Evolutionary conservation across 2,888 invertebrate species (phyloP).

Genomic region (Syrphus vitripennis): DNA sequence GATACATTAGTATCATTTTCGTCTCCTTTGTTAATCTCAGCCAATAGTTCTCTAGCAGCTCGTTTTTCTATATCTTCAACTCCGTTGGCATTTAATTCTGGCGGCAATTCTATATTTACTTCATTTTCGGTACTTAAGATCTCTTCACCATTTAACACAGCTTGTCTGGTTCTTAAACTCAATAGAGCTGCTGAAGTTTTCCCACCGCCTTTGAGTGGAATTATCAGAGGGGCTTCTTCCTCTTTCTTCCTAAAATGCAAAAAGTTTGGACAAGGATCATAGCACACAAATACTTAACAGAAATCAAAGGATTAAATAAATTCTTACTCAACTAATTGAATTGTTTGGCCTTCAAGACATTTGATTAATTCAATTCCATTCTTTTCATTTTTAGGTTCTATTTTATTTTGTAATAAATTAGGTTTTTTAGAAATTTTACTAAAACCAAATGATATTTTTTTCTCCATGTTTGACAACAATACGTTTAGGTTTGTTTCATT

Average conservation of each 20-base stretch:
- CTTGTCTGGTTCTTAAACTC: constrained; percentile 78
- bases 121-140: neutral
- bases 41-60: constrained; percentile 88
- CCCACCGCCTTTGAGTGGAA: constrained; percentile 85
- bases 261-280: neutral
- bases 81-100: neutral
- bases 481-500: neutral
- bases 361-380: constrained; percentile 87
- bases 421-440: constrained; percentile 85
- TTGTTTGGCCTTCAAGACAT: constrained; percentile 89
- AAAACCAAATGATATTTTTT: constrained; percentile 92
- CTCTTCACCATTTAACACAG: constrained; percentile 76
- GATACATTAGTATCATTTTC: constrained; percentile 79
- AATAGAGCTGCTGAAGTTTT: constrained; percentile 82
- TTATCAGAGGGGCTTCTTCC: constrained; percentile 83
- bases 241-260: constrained; percentile 81
- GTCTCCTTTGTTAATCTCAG: constrained; percentile 79
- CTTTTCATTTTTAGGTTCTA: constrained; percentile 80
- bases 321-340: constrained; percentile 88
- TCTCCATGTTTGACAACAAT: constrained; percentile 82
- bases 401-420: constrained; percentile 77
- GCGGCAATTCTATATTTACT: neutral
- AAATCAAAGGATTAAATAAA: constrained; percentile 32
- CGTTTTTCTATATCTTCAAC: constrained; percentile 83
- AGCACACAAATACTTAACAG: neutral